A percentile compares a stretch with the other conserved stretches of the same genome.
Evolutionary conservation across 30 jellyfish, hydroid and myxozoan species (phyloP).

Genomic region (Clytia hemisphaerica): DNA sequence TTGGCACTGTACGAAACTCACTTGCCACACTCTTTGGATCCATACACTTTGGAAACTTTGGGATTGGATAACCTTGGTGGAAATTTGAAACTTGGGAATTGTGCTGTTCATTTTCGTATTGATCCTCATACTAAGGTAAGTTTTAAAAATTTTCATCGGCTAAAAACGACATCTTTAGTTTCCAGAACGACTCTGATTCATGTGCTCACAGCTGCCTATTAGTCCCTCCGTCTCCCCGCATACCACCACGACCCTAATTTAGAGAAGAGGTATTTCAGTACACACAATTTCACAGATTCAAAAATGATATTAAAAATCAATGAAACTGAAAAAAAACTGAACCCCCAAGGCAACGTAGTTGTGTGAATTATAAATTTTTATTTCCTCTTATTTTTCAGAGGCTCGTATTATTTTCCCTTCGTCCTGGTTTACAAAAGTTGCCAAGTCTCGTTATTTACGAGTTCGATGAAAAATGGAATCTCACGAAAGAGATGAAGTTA

Average conservation of each 20-base stretch:
- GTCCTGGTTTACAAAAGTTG: conserved; percentile 45
- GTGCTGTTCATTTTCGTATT: conserved; percentile 88
- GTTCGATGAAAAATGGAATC: conserved; percentile 82
- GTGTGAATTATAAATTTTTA: background rate
- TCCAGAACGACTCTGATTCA: too few relatives aligned
- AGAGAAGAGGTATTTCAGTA: too few relatives aligned
- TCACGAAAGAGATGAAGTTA: conserved; percentile 41
- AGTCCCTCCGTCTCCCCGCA: too few relatives aligned
- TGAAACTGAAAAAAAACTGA: too few relatives aligned
- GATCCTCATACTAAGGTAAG: conserved; percentile 87
- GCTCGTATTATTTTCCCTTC: conserved; percentile 70
- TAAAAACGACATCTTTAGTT: too few relatives aligned
- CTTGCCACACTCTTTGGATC: conserved; percentile 90
- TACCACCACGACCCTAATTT: too few relatives aligned
- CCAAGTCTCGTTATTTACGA: conserved; percentile 68
- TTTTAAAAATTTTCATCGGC: too few relatives aligned
- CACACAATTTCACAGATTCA: too few relatives aligned
- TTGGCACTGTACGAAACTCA: conserved; percentile 76
- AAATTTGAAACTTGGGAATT: conserved; percentile 48
- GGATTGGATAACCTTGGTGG: conserved; percentile 78
- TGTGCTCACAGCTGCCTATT: too few relatives aligned
- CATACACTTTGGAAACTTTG: conserved; percentile 75
- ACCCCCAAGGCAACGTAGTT: too few relatives aligned
- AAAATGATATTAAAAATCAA: too few relatives aligned
- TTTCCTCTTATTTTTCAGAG: conserved; percentile 32